A percentile compares a stretch with the other conserved stretches of the same genome.
Conservation (phyloP, 2,797 vertebrate species). For the Myripristis jacobus region DNA sequence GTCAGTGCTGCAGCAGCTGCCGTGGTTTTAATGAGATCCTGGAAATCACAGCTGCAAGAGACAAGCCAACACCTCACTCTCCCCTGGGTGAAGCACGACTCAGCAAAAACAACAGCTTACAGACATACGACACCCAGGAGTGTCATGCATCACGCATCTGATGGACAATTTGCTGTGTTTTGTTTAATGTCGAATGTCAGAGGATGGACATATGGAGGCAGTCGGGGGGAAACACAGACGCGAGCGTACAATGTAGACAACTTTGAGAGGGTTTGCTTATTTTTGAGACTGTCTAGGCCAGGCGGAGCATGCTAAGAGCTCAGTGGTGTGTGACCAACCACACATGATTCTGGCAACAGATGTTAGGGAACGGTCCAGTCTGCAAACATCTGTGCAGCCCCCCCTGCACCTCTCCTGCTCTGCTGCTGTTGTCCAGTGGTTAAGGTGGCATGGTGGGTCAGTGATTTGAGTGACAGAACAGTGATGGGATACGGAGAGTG, state of each 20-base stretch:
- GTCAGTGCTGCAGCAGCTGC: conserved; percentile 32
- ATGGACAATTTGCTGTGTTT: conserved; percentile 38
- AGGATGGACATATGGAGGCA: conserved; percentile 70
- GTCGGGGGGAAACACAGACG: conserved; percentile 26
- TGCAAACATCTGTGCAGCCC: conserved; percentile 9
- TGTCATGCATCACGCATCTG: conserved; percentile 39
- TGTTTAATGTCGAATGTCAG: conserved; percentile 49
- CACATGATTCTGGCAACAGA: conserved; percentile 56
- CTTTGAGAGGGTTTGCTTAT: conserved; percentile 62
- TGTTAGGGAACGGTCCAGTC: conserved; percentile 28
- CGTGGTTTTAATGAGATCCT: conserved; percentile 34
- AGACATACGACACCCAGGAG: conserved; percentile 25
- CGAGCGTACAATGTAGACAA: conserved; percentile 15
- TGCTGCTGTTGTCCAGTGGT: not conserved
- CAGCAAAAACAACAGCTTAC: conserved; percentile 40
- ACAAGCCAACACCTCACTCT: conserved; percentile 21
- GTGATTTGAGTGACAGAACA: conserved; percentile 3
- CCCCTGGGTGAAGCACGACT: conserved; percentile 18
- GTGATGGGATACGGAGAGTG: not conserved
- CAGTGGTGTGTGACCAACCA: conserved; percentile 50
- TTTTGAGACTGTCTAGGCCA: conserved; percentile 62
- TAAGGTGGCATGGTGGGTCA: not conserved
- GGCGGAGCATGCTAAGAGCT: conserved; percentile 47
- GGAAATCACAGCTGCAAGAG: conserved; percentile 27
- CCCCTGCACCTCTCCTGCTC: not conserved